Evolutionary conservation across 2,888 invertebrate genomes (phyloP), one percentile per base, ranked within the genome.

Genomic region (Leptothorax acervorum): DNA sequence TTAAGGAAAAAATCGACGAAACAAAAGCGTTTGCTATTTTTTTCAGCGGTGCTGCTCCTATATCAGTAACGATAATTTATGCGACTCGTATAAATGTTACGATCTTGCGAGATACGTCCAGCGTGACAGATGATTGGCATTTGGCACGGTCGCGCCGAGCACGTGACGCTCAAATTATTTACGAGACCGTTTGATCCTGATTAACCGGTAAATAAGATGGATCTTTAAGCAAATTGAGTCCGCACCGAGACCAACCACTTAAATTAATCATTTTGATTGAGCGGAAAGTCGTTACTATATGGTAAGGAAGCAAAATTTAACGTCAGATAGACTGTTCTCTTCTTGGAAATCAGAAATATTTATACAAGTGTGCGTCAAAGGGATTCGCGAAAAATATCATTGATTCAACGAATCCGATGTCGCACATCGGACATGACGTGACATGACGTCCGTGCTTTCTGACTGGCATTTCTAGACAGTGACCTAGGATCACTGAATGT

Each of bases 151-250:
- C 28, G 71, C 45, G 57, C 42, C 48, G 12, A 85, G 85, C 70
- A 65, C 55, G 83, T 89, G 87, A 90, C 57, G 81, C 63, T 84
- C 68, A 83, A 87, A 86, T 85, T 76, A 88, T 88, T 82, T 85
- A 75, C 68, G 82, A 62, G 83, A 82, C 70, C 83, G 83, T 87
- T 90, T 90, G 86, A 88, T 87, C 85, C 86, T 87, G 85, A 91
- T 90, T 88, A 87, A 88, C 86, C 81, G 45, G 53, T 74, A 78
- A 71, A 86, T 87, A 83, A 87, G 84, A 81, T 42, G 39, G 70
- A 74, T 82, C 83, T 85, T 83, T 85, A 85, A 86, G 88, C 86
- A 86, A 88, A 89, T 90, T 88, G 84, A 86, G 79, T 76, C 35
- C 76, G 23, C 23, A 23, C 23, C 53, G 68, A 83, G 85, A 81